A percentile compares a stretch with the other conserved stretches of the same genome.
phyloP scores from a whole-genome alignment of 2,113 vertebrate species.

The Peromyscus californicus region DNA sequence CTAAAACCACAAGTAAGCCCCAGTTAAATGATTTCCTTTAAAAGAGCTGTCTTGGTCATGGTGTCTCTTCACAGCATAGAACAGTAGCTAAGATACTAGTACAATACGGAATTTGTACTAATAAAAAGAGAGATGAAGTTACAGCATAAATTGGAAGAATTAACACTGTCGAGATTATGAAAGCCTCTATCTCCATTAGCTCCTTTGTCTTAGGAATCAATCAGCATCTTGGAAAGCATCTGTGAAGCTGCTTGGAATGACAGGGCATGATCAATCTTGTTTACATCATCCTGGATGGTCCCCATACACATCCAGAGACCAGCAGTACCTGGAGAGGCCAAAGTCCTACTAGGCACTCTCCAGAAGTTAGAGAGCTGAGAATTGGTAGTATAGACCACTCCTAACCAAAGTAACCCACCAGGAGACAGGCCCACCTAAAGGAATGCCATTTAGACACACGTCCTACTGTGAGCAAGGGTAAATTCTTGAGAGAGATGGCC shows the following conservation, averaged over 20 bases:
- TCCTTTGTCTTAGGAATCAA: conserved; percentile 13
- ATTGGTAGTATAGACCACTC: neutral
- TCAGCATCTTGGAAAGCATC: neutral
- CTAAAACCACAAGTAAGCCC: neutral
- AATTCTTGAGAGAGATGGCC: neutral
- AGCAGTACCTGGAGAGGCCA: neutral
- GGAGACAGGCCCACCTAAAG: neutral
- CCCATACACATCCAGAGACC: neutral
- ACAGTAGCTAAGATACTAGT: neutral
- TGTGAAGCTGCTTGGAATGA: neutral
- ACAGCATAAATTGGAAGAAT: neutral
- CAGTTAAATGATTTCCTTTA: neutral
- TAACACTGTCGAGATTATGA: neutral
- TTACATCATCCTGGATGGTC: too few relatives aligned
- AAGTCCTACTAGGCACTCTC: neutral
- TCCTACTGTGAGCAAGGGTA: neutral
- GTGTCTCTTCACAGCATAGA: neutral
- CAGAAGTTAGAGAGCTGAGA: neutral
- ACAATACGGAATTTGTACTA: neutral
- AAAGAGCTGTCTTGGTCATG: neutral
- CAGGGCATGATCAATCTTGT: neutral
- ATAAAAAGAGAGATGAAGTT: neutral
- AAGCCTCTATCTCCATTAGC: neutral
- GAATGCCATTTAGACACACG: neutral
- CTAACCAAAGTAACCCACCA: neutral